Base-by-base conservation (phyloP, 2,113 vertebrate genomes). In the Pongo abelii region DNA sequence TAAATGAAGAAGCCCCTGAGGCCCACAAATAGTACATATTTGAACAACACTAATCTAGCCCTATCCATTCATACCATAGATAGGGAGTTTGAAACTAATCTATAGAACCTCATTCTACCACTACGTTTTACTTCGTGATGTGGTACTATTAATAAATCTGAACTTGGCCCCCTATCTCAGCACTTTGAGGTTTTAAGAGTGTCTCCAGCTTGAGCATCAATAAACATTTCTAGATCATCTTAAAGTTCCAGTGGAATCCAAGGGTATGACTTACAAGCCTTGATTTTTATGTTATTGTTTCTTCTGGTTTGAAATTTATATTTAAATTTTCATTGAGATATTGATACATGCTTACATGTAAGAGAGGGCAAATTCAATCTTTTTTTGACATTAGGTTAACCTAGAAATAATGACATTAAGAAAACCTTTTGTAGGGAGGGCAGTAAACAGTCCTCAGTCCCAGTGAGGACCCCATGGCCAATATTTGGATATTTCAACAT, bases 401-500 rank as follows among this genome's bases (percentile, higher is more conserved):
- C 32, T 84, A 86, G 84, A 72, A 89, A 81, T 57, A 30, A 89
- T 1, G 20, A 61, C 70, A 70, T 75, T 80, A n/a, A 93, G 89
- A 84, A 93, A 79, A 69, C 30, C 67, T 67, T 97, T 84, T 55
- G 9, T 48, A 89, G 25, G 35, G 57, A 96, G 22, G 43, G 32
- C n/a, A 96, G 18, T 96, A 57, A 97, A 95, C 46, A 46, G 61
- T 46, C 93, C 40, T 70, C 78, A 84, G 94, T 93, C 74, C 35
- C 93, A 77, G 38, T 81, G 74, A 97, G 95, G 50, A 75, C 91
- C 48, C 40, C 59, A 52, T 94, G 94, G 84, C 64, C 95, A 94
- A 10, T 91, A 57, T 97, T 97, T 97, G 90, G 91, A 16, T 98
- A 61, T 80, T 95, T 95, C 94, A 84, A 35, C 87, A 98, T 96